phyloP scores from a whole-genome alignment of 2,888 invertebrate species.

The Trachelus iudaicus region DNA sequence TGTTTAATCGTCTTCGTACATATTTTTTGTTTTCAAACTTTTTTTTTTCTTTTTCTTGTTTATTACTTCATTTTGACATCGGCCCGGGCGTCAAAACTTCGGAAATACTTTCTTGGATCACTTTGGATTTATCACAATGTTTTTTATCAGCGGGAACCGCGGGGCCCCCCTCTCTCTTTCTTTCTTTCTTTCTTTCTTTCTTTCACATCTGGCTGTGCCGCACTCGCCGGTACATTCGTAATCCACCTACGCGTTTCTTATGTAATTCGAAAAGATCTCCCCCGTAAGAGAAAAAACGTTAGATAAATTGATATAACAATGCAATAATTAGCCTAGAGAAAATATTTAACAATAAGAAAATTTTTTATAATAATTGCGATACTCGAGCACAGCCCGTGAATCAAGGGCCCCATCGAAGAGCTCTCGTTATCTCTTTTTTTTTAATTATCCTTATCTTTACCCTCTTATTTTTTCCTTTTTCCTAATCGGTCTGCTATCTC shows the following conservation, averaged over 20 bases:
- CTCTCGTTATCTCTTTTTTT: slow-evolving; percentile 15
- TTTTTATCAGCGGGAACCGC: slow-evolving; percentile 31
- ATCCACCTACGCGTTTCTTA: slow-evolving; percentile 31
- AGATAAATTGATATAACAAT: slow-evolving; percentile 49
- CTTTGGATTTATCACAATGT: slow-evolving; percentile 65
- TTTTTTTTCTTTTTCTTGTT: slow-evolving; percentile 10
- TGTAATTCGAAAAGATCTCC: slow-evolving; percentile 51
- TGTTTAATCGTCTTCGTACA: slow-evolving; percentile 16
- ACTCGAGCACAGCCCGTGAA: slow-evolving; percentile 54
- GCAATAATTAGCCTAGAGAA: slow-evolving; percentile 19
- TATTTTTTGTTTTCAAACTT: slow-evolving; percentile 21
- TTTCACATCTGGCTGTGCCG: slow-evolving; percentile 9
- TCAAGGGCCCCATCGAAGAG: slow-evolving; percentile 18
- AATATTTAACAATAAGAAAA: slow-evolving; percentile 34
- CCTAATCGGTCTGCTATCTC: neutral
- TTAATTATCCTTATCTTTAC: slow-evolving; percentile 14
- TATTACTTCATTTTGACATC: slow-evolving; percentile 21
- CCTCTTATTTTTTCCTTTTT: neutral
- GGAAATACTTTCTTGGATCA: slow-evolving; percentile 66
- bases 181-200: neutral
- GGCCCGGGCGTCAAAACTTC: slow-evolving; percentile 32
- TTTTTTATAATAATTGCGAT: slow-evolving; percentile 48
- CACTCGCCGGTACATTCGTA: neutral
- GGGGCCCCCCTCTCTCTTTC: slow-evolving; percentile 15
- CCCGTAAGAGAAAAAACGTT: slow-evolving; percentile 46